Conservation (phyloP, 2,113 vertebrate genomes). For the Himantopus leucocephalus region DNA sequence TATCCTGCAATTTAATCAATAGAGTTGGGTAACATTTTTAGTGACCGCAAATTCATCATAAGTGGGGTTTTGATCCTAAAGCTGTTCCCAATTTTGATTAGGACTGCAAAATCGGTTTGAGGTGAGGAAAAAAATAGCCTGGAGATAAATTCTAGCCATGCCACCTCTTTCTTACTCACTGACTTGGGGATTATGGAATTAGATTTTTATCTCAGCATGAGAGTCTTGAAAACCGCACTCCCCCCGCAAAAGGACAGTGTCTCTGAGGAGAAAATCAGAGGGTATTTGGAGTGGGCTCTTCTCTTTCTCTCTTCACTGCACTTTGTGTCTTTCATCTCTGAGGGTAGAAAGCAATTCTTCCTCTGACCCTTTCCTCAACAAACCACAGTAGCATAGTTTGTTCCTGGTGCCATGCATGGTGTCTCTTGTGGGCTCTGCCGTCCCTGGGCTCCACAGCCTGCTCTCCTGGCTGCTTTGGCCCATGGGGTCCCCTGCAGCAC, state of each 20-base stretch:
- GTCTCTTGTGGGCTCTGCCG: background rate
- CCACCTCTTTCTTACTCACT: background rate
- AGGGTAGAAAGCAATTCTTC: background rate
- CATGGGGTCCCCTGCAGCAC: accelerated
- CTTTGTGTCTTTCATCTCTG: background rate
- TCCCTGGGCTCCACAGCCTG: background rate
- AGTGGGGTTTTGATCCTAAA: background rate
- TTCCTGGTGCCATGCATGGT: background rate
- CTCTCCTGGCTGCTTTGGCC: background rate
- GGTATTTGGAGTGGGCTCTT: background rate
- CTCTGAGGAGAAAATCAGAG: background rate
- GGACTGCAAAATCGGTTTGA: background rate
- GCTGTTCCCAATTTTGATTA: background rate
- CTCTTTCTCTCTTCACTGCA: background rate
- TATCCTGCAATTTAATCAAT: background rate
- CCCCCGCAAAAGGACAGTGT: background rate
- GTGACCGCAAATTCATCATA: background rate
- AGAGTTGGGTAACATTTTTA: background rate
- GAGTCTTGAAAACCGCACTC: background rate
- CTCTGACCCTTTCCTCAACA: background rate
- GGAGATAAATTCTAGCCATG: background rate
- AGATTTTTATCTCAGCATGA: background rate
- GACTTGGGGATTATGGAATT: background rate
- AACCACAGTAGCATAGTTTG: background rate
- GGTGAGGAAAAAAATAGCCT: background rate